phyloP scores from a whole-genome alignment of 2,113 vertebrate species.

The Dolichotis patagonum region DNA sequence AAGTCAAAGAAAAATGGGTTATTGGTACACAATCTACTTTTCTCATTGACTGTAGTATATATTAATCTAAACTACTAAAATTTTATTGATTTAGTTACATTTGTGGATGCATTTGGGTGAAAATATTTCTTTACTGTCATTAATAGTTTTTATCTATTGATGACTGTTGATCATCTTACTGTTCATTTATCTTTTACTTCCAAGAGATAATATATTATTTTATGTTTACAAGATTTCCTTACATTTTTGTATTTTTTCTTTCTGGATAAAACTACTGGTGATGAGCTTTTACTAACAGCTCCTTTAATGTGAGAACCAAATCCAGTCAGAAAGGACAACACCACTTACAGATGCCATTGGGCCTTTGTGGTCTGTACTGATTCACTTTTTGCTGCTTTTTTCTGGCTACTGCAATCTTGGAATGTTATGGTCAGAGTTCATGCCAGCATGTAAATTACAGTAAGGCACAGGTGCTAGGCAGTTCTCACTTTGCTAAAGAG shows the following conservation, averaged over 20 bases:
- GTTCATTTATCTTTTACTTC: constrained; percentile 45
- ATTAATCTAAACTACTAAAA: constrained; percentile 53
- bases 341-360: neutral
- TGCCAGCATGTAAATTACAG: neutral
- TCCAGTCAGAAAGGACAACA: neutral
- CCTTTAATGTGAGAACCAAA: constrained; percentile 33
- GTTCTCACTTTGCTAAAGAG: neutral
- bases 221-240: constrained; percentile 24
- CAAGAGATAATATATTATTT: neutral
- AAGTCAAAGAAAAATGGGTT: constrained; percentile 58
- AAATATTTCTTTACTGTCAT: constrained; percentile 9
- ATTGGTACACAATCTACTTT: constrained; percentile 44
- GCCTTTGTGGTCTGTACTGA: neutral
- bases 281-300: constrained; percentile 7
- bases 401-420: neutral
- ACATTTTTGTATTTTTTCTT: constrained; percentile 8
- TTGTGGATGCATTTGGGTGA: neutral
- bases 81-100: constrained; percentile 38
- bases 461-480: neutral
- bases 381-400: neutral
- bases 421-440: neutral
- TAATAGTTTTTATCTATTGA: neutral
- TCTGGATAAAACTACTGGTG: neutral
- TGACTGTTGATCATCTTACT: neutral
- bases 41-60: constrained; percentile 3